phyloP scores from a whole-genome alignment of 2,888 invertebrate species.

The Oeneis ivallda region DNA sequence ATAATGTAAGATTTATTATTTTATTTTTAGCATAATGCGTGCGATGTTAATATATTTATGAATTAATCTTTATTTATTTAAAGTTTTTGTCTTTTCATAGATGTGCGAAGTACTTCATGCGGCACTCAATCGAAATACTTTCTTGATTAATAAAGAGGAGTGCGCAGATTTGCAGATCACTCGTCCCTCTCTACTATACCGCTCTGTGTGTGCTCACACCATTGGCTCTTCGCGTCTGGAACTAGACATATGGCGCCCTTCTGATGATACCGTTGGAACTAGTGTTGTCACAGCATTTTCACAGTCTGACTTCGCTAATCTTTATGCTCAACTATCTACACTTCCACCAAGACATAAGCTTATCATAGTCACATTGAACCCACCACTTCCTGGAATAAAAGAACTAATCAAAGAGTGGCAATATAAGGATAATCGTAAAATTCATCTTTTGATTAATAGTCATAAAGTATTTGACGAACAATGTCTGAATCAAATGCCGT shows the following conservation, averaged over 20 bases:
- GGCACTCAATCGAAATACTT: slow-evolving; percentile 42
- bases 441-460: slow-evolving; percentile 50
- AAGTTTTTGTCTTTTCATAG: slow-evolving; percentile 33
- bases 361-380: slow-evolving; percentile 47
- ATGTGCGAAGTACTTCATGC: slow-evolving; percentile 42
- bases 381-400: slow-evolving; percentile 45
- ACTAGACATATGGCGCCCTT: slow-evolving; percentile 46
- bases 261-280: slow-evolving; percentile 34
- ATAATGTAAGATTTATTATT: slow-evolving; percentile 42
- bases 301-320: slow-evolving; percentile 42
- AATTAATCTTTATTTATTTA: too few relatives aligned
- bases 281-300: slow-evolving; percentile 45
- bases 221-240: slow-evolving; percentile 38
- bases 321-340: slow-evolving; percentile 39
- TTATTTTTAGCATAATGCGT: neutral
- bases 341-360: slow-evolving; percentile 45
- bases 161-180: slow-evolving; percentile 11
- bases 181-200: slow-evolving; percentile 41
- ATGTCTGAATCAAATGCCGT: slow-evolving; percentile 46
- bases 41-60: neutral
- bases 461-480: slow-evolving; percentile 45
- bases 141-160: slow-evolving; percentile 45
- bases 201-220: slow-evolving; percentile 42
- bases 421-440: slow-evolving; percentile 46
- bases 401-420: slow-evolving; percentile 49